Evolutionary conservation across 2,113 vertebrate genomes (phyloP).

Genomic region (Alexandromys fortis): DNA sequence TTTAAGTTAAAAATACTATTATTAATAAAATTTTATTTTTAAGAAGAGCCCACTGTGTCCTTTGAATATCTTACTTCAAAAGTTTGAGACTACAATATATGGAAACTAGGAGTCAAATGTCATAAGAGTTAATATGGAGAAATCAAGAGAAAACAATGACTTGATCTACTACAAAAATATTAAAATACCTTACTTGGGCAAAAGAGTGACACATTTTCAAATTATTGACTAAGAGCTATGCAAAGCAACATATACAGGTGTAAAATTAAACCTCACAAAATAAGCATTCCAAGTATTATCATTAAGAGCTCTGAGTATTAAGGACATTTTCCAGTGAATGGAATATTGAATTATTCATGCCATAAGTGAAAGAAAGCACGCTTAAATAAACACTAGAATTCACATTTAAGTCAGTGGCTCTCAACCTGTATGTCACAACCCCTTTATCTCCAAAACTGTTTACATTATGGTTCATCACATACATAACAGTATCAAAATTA

Average conservation of each 20-base stretch:
- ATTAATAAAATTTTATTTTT: background rate
- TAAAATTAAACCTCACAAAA: constrained; percentile 33
- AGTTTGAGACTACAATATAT: background rate
- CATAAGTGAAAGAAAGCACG: background rate
- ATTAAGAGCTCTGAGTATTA: background rate
- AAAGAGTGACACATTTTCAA: background rate
- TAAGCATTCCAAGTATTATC: background rate
- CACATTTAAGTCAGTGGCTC: background rate
- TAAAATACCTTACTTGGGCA: background rate
- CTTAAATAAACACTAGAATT: background rate
- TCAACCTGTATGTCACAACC: background rate
- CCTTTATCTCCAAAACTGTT: background rate
- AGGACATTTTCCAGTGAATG: background rate
- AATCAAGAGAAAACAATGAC: background rate
- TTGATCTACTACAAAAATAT: background rate
- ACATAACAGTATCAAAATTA: background rate
- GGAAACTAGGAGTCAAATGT: background rate
- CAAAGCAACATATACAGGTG: background rate
- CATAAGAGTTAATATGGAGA: background rate
- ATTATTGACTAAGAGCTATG: constrained; percentile 27
- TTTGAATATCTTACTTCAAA: background rate
- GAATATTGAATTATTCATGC: constrained; percentile 28
- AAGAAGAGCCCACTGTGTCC: background rate
- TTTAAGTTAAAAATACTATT: background rate
- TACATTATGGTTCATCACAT: background rate